A percentile compares a stretch with the other conserved stretches of the same genome.
phyloP scores from a whole-genome alignment of 2,113 vertebrate species.

The Ciconia boyciana region DNA sequence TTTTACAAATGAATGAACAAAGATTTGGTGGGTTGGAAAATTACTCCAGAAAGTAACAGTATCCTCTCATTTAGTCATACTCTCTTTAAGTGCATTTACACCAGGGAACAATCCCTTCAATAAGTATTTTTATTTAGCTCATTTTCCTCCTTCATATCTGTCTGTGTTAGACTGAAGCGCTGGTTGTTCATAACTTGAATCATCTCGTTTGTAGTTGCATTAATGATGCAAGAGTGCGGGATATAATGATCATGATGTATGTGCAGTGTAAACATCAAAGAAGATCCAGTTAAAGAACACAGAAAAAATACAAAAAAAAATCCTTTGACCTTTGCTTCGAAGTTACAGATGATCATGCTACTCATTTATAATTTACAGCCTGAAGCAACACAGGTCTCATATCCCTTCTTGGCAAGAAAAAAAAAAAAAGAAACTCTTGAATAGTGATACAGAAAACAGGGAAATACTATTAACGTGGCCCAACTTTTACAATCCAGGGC shows the following conservation, averaged over 20 bases:
- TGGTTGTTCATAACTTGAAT: conserved; percentile 20
- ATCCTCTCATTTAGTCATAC: not conserved
- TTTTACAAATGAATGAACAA: not conserved
- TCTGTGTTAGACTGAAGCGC: not conserved
- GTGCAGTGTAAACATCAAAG: conserved; percentile 60
- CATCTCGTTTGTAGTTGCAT: conserved; percentile 5
- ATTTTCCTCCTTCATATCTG: conserved; percentile 6
- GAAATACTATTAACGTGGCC: not conserved
- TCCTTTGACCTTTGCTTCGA: conserved; percentile 41
- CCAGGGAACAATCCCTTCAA: conserved; percentile 9
- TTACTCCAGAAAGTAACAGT: not conserved
- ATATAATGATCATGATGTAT: conserved; percentile 28
- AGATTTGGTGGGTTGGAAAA: not conserved
- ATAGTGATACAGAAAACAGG: not conserved
- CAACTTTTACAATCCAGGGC: not conserved
- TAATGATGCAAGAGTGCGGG: conserved; percentile 17
- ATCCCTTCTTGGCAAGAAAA: not conserved
- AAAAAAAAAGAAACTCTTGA: not conserved
- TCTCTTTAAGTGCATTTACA: not conserved
- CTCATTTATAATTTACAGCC: conserved; percentile 62
- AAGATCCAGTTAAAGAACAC: conserved; percentile 33
- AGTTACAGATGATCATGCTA: conserved; percentile 17
- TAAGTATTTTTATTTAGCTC: conserved; percentile 40
- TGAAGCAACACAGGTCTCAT: not conserved
- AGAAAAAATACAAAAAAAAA: not conserved